A percentile compares a stretch with the other conserved stretches of the same genome.
These are phyloP conservation scores for Lathamus discolor DNA, from an alignment of 2,113 vertebrate genomes.

Conservation along the genomic window DNA sequence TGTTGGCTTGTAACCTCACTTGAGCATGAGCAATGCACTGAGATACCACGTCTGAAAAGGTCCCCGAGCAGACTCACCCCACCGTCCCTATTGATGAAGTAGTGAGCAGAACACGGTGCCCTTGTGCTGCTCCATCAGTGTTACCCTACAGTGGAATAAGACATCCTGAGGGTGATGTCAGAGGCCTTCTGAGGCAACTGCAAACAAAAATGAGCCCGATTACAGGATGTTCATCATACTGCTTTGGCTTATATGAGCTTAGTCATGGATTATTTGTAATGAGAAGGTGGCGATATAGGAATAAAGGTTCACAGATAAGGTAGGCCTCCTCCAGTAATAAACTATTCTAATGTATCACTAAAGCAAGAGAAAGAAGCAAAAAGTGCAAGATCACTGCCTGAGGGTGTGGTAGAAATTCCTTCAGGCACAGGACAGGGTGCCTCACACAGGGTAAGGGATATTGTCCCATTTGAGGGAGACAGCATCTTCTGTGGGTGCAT, in stretches of 20 bases:
- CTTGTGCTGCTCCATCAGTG: background rate
- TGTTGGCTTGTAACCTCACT: background rate
- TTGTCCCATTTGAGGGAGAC: background rate
- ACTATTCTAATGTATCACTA: background rate
- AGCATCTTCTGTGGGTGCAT: background rate
- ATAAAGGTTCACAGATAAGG: background rate
- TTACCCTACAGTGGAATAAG: background rate
- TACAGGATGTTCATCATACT: background rate
- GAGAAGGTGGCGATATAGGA: background rate
- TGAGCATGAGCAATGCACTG: rapidly evolving
- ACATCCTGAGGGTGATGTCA: background rate
- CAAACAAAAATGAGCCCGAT: background rate
- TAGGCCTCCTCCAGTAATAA: background rate
- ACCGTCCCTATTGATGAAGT: rapidly evolving
- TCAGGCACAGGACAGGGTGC: background rate
- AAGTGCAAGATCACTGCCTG: background rate
- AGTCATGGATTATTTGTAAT: background rate
- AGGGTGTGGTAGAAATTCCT: background rate
- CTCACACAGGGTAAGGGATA: background rate
- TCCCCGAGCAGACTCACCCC: background rate
- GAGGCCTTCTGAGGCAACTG: background rate
- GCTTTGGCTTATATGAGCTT: background rate
- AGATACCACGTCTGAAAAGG: background rate
- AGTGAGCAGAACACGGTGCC: background rate
- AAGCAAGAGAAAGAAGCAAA: background rate